Percentiles rank a stretch among this genome's conserved stretches.
Evolutionary conservation across 2,888 invertebrate genomes (phyloP).

Genomic region (Laothoe populi): DNA sequence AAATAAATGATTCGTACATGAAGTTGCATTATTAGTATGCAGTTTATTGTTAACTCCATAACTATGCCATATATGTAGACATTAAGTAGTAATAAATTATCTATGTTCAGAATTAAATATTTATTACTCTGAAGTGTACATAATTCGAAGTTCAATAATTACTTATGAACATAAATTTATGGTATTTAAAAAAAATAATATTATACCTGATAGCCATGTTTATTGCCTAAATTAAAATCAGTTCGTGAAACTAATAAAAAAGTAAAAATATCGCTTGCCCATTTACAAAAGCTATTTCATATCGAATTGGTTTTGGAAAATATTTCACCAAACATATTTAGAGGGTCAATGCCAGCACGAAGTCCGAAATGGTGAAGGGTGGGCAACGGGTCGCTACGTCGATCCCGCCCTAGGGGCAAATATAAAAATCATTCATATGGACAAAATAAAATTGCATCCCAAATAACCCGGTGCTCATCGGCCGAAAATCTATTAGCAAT

Average conservation of each 20-base stretch:
- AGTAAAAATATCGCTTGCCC: neutral
- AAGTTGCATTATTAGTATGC: too few species aligned
- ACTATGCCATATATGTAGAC: too few species aligned
- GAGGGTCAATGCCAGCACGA: conserved; percentile 62
- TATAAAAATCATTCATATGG: conserved; percentile 84
- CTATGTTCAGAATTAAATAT: too few species aligned
- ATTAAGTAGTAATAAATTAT: too few species aligned
- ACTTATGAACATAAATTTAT: too few species aligned
- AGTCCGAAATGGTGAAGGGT: conserved; percentile 71
- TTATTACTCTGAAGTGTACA: too few species aligned
- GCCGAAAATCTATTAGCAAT: conserved; percentile 84
- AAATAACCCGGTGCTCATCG: conserved; percentile 81
- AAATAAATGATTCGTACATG: too few species aligned
- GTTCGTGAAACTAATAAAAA: neutral
- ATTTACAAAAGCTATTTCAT: conserved; percentile 12
- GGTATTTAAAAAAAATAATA: too few species aligned
- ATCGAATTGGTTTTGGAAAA: conserved; percentile 53
- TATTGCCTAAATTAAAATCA: too few species aligned
- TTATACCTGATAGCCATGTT: too few species aligned
- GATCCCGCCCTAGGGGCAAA: conserved; percentile 70
- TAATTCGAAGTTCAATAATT: too few species aligned
- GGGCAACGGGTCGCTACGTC: conserved; percentile 52
- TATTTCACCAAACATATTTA: conserved; percentile 47
- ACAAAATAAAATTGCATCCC: conserved; percentile 84
- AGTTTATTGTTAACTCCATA: too few species aligned